Evolutionary conservation across 2,888 invertebrate species (phyloP).

Genomic region (Pandemis heparana): DNA sequence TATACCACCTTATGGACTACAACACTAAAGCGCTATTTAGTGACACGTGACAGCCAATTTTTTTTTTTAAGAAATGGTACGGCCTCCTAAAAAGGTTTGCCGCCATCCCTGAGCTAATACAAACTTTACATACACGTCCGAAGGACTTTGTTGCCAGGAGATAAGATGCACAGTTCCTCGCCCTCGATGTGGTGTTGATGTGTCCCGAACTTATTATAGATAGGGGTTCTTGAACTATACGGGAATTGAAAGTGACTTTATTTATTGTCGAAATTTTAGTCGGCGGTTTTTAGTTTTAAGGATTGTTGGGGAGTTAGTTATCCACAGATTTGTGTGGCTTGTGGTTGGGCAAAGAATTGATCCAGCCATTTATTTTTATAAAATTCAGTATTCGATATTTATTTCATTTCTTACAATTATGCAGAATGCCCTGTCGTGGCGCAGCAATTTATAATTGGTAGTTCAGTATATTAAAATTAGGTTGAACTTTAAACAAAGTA

Average conservation of each 20-base stretch:
- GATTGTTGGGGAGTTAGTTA: background rate
- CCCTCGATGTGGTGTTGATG: background rate
- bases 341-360: background rate
- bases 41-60: no score
- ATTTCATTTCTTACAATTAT: no score
- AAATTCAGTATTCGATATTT: no score
- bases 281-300: slow-evolving; percentile 25
- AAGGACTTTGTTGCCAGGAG: background rate
- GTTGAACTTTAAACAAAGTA: no score
- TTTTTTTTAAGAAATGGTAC: no score
- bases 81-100: no score
- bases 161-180: background rate
- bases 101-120: background rate
- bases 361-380: no score
- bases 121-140: background rate
- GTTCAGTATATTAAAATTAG: no score
- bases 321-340: background rate
- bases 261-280: slow-evolving; percentile 30
- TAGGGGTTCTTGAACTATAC: slow-evolving; percentile 38
- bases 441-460: no score
- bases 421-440: no score
- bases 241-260: slow-evolving; percentile 40
- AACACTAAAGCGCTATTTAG: no score
- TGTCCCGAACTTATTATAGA: slow-evolving; percentile 33
- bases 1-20: no score